Evolutionary conservation across 2,888 invertebrate genomes (phyloP).

Genomic region (Cryptocheilus praepositus): DNA sequence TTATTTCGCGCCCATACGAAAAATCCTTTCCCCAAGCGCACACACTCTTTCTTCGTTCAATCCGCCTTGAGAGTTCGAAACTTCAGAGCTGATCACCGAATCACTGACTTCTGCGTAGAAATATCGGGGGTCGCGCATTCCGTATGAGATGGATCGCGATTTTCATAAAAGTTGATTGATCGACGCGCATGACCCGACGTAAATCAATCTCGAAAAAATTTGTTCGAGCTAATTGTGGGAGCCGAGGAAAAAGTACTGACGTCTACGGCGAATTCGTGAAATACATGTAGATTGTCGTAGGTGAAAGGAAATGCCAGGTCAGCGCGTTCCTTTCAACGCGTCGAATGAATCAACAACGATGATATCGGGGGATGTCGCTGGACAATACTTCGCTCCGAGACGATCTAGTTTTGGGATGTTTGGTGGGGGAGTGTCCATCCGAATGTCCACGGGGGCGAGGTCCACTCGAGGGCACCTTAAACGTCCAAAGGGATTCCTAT

Average conservation of each 20-base stretch:
- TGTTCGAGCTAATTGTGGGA: too few relatives aligned
- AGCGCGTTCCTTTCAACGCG: conserved; percentile 49
- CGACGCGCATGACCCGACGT: too few relatives aligned
- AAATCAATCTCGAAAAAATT: too few relatives aligned
- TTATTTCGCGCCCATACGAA: conserved; percentile 4
- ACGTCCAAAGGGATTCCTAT: conserved; percentile 31
- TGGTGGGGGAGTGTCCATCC: conserved; percentile 14
- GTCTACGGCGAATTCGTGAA: not conserved
- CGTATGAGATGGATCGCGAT: too few relatives aligned
- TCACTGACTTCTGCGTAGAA: too few relatives aligned
- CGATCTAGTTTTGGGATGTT: conserved; percentile 35
- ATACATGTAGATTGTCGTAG: not conserved
- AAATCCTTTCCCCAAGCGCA: not conserved
- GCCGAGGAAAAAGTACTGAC: too few relatives aligned
- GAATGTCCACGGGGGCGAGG: conserved; percentile 13
- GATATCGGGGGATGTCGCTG: conserved; percentile 53
- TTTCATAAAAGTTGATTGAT: too few relatives aligned
- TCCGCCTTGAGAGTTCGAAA: too few relatives aligned
- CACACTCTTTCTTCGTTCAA: too few relatives aligned
- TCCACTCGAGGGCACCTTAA: conserved; percentile 31
- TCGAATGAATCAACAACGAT: conserved; percentile 63
- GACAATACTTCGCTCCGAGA: conserved; percentile 42
- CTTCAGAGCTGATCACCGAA: too few relatives aligned
- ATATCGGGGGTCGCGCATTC: too few relatives aligned
- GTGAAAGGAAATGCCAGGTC: conserved; percentile 20